phyloP scores from a whole-genome alignment of 1,140 invertebrate species.

The Cryptotermes secundus region DNA sequence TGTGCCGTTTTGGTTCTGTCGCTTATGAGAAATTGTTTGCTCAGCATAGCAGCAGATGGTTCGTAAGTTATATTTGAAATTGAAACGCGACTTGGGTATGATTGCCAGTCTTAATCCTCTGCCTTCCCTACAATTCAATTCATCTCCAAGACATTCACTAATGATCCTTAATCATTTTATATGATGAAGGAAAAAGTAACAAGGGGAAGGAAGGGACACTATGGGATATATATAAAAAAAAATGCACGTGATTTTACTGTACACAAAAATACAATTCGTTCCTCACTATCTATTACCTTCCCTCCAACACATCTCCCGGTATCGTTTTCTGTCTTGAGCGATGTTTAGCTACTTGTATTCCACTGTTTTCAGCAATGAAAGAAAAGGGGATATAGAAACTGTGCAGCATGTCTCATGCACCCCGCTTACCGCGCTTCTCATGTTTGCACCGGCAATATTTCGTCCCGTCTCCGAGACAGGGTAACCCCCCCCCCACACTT shows the following conservation, averaged over 20 bases:
- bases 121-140: conserved; percentile 25
- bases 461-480: conserved; percentile 1
- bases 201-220: neutral
- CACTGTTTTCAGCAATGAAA: conserved; percentile 2
- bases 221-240: conserved; percentile 24
- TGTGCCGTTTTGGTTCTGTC: conserved; percentile 23
- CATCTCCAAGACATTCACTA: conserved; percentile 32
- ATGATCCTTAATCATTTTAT: conserved; percentile 33
- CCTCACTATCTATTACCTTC: neutral
- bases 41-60: conserved; percentile 33
- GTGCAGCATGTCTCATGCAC: neutral
- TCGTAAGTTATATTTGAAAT: conserved; percentile 34
- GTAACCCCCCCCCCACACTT: too few relatives aligned
- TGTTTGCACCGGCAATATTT: conserved; percentile 4
- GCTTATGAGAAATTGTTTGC: conserved; percentile 35
- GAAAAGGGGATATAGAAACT: neutral
- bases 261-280: conserved; percentile 4
- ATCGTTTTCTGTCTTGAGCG: neutral
- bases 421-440: neutral
- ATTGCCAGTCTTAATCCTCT: conserved; percentile 29
- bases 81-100: conserved; percentile 29
- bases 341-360: too few relatives aligned
- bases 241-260: conserved; percentile 9
- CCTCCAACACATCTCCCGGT: neutral
- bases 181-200: neutral